A percentile compares a stretch with the other conserved stretches of the same genome.
Evolutionary conservation across 2,797 vertebrate species (phyloP).

Genomic region (Enteromius unitaeniatus): DNA sequence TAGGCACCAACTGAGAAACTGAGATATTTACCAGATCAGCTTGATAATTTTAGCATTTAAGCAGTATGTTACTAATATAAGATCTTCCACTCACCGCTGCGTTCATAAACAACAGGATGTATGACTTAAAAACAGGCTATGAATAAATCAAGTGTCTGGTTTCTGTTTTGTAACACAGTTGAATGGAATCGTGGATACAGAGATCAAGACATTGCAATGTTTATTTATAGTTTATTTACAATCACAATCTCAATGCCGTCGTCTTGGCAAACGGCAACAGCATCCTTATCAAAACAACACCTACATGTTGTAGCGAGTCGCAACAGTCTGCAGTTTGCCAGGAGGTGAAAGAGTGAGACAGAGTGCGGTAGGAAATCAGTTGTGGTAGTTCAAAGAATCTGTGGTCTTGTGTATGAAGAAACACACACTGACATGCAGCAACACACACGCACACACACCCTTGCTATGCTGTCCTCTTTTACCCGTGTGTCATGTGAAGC

Average conservation of each 20-base stretch:
- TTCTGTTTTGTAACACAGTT: not conserved
- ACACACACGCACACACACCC: slow-evolving; percentile 4
- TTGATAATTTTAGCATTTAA: slow-evolving; percentile 1
- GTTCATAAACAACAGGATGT: slow-evolving; percentile 21
- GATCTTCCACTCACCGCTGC: not conserved
- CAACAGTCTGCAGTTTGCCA: slow-evolving; percentile 42
- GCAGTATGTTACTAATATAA: not conserved
- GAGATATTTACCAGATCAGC: not conserved
- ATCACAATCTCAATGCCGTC: slow-evolving; percentile 20
- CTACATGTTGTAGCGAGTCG: slow-evolving; percentile 21
- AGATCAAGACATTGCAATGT: slow-evolving; percentile 7
- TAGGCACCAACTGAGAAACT: slow-evolving; percentile 16
- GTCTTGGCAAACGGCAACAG: slow-evolving; percentile 32
- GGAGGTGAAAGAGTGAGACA: slow-evolving; percentile 36
- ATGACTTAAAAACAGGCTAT: slow-evolving; percentile 8
- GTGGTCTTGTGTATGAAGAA: slow-evolving; percentile 38
- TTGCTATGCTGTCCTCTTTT: slow-evolving; percentile 41
- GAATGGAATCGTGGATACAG: not conserved
- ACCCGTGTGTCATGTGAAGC: slow-evolving; percentile 50
- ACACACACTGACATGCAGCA: not conserved
- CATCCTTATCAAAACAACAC: slow-evolving; percentile 49
- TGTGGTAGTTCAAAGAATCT: slow-evolving; percentile 52
- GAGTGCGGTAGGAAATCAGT: slow-evolving; percentile 53
- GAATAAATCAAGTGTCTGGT: not conserved
- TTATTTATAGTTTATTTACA: slow-evolving; percentile 42